These are phyloP conservation scores for Magallana gigas DNA, from an alignment of 1,140 invertebrate genomes.

Conservation along the genomic window DNA sequence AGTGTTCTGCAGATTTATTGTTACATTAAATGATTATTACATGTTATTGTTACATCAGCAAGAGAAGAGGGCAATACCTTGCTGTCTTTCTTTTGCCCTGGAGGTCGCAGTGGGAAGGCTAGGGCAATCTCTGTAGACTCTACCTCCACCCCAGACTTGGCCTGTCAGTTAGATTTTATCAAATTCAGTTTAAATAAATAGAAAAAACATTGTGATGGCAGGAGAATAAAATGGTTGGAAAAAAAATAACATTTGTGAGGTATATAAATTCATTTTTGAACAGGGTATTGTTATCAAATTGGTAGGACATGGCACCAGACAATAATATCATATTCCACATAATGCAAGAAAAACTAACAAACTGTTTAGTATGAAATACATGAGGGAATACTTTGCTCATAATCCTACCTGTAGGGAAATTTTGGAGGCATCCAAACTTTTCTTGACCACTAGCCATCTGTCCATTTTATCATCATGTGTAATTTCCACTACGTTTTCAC, in stretches of 20 bases:
- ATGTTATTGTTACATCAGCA: not conserved
- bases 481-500: slow-evolving; percentile 73
- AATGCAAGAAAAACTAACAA: no score
- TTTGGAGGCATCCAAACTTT: slow-evolving; percentile 73
- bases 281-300: no score
- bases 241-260: no score
- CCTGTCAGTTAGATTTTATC: slow-evolving; percentile 58
- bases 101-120: slow-evolving; percentile 72
- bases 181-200: not conserved
- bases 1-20: no score
- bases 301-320: no score
- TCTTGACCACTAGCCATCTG: slow-evolving; percentile 75
- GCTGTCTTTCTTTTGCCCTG: slow-evolving; percentile 49
- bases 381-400: not conserved
- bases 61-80: not conserved
- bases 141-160: slow-evolving; percentile 76
- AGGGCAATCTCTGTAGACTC: slow-evolving; percentile 78
- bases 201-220: no score
- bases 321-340: no score
- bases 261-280: no score
- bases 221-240: no score
- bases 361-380: no score
- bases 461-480: slow-evolving; percentile 66
- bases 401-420: slow-evolving; percentile 72
- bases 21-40: not conserved